Conservation (phyloP, 2,113 vertebrate genomes). For the Pardalotus punctatus region DNA sequence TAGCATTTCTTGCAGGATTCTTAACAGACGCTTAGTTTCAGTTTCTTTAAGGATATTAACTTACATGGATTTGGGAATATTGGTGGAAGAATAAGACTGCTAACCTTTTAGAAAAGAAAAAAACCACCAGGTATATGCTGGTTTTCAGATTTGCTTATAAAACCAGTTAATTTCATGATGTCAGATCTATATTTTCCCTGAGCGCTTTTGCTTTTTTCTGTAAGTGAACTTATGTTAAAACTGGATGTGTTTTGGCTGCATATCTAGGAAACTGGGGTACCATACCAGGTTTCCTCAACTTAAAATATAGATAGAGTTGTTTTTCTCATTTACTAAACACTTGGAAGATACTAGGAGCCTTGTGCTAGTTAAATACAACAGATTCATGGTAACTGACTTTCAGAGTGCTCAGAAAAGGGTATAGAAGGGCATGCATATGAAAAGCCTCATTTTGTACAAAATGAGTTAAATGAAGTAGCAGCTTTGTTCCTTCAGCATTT, state of each 20-base stretch:
- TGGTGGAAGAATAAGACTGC: background rate
- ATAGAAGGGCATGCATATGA: accelerated
- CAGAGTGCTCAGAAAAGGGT: background rate
- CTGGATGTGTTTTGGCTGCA: slow-evolving; percentile 27
- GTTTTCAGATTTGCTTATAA: background rate
- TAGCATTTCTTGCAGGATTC: background rate
- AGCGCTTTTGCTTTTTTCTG: background rate
- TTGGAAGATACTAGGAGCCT: background rate
- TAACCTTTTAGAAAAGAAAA: background rate
- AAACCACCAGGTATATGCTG: background rate
- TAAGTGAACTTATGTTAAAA: background rate
- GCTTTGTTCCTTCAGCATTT: background rate
- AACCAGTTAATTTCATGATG: background rate
- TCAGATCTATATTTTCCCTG: background rate
- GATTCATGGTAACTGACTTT: background rate
- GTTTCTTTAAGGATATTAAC: background rate
- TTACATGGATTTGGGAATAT: background rate
- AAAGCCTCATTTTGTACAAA: background rate
- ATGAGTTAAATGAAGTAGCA: background rate
- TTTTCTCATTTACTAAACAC: slow-evolving; percentile 34
- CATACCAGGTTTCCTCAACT: background rate
- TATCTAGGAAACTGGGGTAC: background rate
- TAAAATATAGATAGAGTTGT: background rate
- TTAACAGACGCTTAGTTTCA: background rate
- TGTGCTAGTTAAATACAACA: background rate